Percentiles rank a stretch among this genome's conserved stretches.
Evolutionary conservation across 2,888 invertebrate species (phyloP).

Genomic region (Dioctria rufipes): DNA sequence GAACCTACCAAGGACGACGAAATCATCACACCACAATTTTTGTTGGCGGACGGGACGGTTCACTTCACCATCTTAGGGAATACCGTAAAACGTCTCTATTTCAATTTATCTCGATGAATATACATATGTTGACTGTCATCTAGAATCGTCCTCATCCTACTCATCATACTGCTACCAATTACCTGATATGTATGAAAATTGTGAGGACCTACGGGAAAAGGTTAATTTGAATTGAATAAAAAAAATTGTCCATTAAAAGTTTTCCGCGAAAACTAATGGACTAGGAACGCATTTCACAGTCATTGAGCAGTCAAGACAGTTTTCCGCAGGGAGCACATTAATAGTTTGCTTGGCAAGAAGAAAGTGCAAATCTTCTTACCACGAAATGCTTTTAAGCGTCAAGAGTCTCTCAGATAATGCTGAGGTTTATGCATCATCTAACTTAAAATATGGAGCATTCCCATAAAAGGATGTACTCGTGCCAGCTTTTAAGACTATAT

Average conservation of each 20-base stretch:
- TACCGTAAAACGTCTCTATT: not conserved
- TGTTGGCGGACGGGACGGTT: too few species aligned
- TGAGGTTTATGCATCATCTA: conserved; percentile 46
- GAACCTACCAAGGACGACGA: too few species aligned
- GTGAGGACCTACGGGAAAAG: not conserved
- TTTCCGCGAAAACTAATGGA: too few species aligned
- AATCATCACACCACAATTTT: too few species aligned
- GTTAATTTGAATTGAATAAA: conserved; percentile 32
- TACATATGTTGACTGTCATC: not conserved
- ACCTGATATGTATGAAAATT: too few species aligned
- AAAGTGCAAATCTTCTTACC: conserved; percentile 46
- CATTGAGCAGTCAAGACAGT: not conserved
- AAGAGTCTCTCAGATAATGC: conserved; percentile 37
- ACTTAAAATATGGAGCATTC: conserved; percentile 14
- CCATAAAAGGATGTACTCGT: conserved; percentile 43
- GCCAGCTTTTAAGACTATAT: conserved; percentile 29
- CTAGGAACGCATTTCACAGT: too few species aligned
- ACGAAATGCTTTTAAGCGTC: conserved; percentile 44
- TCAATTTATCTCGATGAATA: conserved; percentile 44
- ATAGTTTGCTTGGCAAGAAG: not conserved
- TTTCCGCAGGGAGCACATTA: too few species aligned
- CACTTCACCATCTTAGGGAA: too few species aligned
- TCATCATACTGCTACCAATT: too few species aligned
- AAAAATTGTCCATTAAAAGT: too few species aligned
- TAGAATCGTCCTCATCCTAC: too few species aligned